phyloP scores from a whole-genome alignment of 2,888 invertebrate species.

The Athalia rosae region DNA sequence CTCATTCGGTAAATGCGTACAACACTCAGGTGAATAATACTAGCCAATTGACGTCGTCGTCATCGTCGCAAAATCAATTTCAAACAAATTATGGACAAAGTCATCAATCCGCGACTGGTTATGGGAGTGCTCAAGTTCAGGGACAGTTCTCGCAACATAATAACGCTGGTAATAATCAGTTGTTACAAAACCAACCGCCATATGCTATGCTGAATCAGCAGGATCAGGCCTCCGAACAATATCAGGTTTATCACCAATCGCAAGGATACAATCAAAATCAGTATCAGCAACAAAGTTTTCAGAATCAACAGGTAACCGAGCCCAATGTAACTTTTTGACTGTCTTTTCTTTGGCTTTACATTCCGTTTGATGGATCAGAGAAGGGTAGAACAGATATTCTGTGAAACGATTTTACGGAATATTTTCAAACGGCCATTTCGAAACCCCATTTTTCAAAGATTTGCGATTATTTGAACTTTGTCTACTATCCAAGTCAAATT shows the following conservation, averaged over 20 bases:
- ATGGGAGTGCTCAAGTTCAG: slow-evolving; percentile 55
- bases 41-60: too few relatives aligned
- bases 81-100: slow-evolving; percentile 60
- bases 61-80: slow-evolving; percentile 20
- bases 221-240: slow-evolving; percentile 61
- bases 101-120: background rate
- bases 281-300: slow-evolving; percentile 64
- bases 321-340: background rate
- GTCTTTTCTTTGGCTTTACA: too few relatives aligned
- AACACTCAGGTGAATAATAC: slow-evolving; percentile 52
- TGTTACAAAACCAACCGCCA: slow-evolving; percentile 55
- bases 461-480: too few relatives aligned
- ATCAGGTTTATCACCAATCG: slow-evolving; percentile 54
- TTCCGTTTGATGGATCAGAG: too few relatives aligned
- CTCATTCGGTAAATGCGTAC: slow-evolving; percentile 40
- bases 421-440: too few relatives aligned
- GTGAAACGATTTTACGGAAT: too few relatives aligned
- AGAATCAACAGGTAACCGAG: slow-evolving; percentile 64
- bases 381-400: too few relatives aligned
- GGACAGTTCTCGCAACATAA: slow-evolving; percentile 50
- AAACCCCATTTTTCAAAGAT: too few relatives aligned
- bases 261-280: slow-evolving; percentile 64
- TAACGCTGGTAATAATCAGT: slow-evolving; percentile 55
- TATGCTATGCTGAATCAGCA: slow-evolving; percentile 51
- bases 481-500: too few relatives aligned